Conservation (phyloP, 92 coral and sea anemone species). For the Parazoanthus darwini region DNA sequence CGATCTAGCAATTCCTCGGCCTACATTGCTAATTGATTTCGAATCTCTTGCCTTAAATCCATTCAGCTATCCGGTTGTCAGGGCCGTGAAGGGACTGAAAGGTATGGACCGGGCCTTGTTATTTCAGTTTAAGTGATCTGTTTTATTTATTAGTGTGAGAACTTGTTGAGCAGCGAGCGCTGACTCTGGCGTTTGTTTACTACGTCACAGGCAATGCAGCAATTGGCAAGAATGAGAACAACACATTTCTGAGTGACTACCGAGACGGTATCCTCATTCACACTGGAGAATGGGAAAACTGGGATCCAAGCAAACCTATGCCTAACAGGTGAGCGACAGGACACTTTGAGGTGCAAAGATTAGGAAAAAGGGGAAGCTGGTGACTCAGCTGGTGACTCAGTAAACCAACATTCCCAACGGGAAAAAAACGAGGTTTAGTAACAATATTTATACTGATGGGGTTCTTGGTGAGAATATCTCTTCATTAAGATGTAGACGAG, state of each 20-base stretch:
- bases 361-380: neutral
- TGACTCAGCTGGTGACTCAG: neutral
- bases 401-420: neutral
- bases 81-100: slow-evolving; percentile 88
- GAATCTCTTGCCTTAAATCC: neutral
- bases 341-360: neutral
- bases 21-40: neutral
- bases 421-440: neutral
- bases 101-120: slow-evolving; percentile 42
- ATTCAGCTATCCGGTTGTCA: slow-evolving; percentile 78
- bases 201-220: slow-evolving; percentile 85
- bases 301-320: slow-evolving; percentile 85
- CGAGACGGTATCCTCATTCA: slow-evolving; percentile 88
- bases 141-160: neutral
- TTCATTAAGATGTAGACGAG: neutral
- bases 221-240: slow-evolving; percentile 71
- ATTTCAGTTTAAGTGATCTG: neutral
- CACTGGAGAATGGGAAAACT: slow-evolving; percentile 92
- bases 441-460: no score
- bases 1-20: neutral
- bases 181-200: neutral
- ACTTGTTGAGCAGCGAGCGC: no score
- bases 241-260: slow-evolving; percentile 87
- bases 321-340: slow-evolving; percentile 78
- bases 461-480: no score